Evolutionary conservation across 2,797 vertebrate genomes (phyloP).

Genomic region (Sebastes iracundus): DNA sequence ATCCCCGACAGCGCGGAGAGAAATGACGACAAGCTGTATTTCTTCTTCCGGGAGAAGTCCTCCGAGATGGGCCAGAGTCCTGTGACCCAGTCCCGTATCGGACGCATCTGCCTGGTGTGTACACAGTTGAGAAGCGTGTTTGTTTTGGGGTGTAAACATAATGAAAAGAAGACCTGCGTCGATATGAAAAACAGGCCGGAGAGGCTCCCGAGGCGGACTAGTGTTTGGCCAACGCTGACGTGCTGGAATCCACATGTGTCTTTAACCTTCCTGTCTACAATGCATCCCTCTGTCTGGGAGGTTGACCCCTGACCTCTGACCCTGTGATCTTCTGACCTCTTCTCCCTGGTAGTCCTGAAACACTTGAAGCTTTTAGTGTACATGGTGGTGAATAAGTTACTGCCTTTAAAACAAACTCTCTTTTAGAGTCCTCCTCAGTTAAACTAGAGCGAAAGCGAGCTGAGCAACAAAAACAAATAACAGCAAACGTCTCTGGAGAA

Average conservation of each 20-base stretch:
- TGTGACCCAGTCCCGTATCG: constrained; percentile 92
- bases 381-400: background rate
- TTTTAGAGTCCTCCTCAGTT: background rate
- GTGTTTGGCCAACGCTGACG: constrained; percentile 71
- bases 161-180: constrained; percentile 50
- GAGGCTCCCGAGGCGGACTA: constrained; percentile 14
- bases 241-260: constrained; percentile 80
- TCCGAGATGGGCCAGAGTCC: constrained; percentile 92
- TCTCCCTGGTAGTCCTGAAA: constrained; percentile 47
- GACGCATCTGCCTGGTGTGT: constrained; percentile 96
- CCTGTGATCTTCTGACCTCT: constrained; percentile 64
- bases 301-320: constrained; percentile 65
- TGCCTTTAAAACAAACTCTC: background rate
- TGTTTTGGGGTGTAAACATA: constrained; percentile 55
- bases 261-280: constrained; percentile 78
- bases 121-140: constrained; percentile 44
- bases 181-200: constrained; percentile 41
- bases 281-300: constrained; percentile 72
- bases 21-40: constrained; percentile 98
- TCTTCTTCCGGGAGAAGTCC: constrained; percentile 98
- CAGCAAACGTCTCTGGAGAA: constrained; percentile 12
- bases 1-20: constrained; percentile 96
- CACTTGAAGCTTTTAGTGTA: constrained; percentile 36
- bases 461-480: constrained; percentile 48
- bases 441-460: constrained; percentile 42